phyloP scores from a whole-genome alignment of 2,888 invertebrate species.

The Poecilus cupreus region DNA sequence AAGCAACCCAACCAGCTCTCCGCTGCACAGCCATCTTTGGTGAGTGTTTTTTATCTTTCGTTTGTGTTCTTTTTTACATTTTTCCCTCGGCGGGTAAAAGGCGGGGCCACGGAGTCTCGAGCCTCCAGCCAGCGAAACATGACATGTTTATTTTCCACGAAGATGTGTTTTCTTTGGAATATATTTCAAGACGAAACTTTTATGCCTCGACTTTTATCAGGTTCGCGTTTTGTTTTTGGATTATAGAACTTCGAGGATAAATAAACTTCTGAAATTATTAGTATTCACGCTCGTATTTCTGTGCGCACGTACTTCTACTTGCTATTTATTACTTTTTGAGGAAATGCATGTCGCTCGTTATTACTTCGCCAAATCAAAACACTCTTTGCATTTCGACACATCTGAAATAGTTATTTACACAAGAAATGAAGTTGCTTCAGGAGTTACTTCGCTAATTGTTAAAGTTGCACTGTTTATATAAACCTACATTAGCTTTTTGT shows the following conservation, averaged over 20 bases:
- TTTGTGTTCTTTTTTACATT: conserved; percentile 39
- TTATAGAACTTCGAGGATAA: conserved; percentile 9
- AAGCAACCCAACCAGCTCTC: background rate
- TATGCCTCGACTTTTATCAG: conserved; percentile 29
- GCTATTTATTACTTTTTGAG: background rate
- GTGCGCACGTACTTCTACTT: background rate
- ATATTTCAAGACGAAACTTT: conserved; percentile 43
- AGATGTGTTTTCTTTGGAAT: conserved; percentile 47
- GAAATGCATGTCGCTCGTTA: background rate
- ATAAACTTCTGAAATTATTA: conserved; percentile 41
- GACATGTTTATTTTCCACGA: conserved; percentile 50
- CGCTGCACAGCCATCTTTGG: conserved; percentile 54
- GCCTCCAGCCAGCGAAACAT: conserved; percentile 12
- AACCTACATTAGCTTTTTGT: too few relatives aligned
- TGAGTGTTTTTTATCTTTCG: conserved; percentile 50
- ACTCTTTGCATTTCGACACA: too few relatives aligned
- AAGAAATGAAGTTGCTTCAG: too few relatives aligned
- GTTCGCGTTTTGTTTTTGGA: conserved; percentile 35
- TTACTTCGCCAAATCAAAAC: background rate
- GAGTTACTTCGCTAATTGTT: too few relatives aligned
- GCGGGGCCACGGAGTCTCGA: background rate
- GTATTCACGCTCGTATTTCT: conserved; percentile 31
- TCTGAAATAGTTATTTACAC: too few relatives aligned
- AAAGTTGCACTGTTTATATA: too few relatives aligned
- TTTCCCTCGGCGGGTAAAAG: background rate